Conservation (phyloP, 2,888 invertebrate species). For the Melanophora roralis region DNA sequence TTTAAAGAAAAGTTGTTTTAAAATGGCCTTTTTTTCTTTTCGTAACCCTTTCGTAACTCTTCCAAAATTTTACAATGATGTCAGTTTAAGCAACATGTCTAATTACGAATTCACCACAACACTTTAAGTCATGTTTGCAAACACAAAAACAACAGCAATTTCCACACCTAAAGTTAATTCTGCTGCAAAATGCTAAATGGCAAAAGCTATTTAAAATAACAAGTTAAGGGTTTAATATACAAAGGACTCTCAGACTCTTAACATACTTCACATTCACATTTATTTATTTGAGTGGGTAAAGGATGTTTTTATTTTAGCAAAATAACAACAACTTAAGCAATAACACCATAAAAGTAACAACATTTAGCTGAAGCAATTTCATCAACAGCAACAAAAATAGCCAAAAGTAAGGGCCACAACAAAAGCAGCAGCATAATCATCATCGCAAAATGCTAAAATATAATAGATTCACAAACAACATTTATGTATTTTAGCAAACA, state of each 20-base stretch:
- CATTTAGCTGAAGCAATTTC: constrained; percentile 51
- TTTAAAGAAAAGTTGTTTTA: too few species aligned
- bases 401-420: constrained; percentile 41
- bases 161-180: constrained; percentile 63
- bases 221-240: constrained; percentile 24
- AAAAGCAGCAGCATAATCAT: constrained; percentile 34
- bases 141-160: constrained; percentile 55
- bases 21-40: too few species aligned
- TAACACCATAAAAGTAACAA: constrained; percentile 26
- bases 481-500: neutral
- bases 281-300: neutral
- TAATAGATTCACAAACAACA: constrained; percentile 22
- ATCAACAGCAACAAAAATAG: constrained; percentile 54
- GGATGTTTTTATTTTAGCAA: too few species aligned
- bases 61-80: constrained; percentile 16
- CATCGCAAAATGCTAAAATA: constrained; percentile 32
- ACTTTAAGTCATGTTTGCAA: constrained; percentile 68
- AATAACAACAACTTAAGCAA: neutral
- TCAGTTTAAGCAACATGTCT: constrained; percentile 63
- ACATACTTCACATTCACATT: neutral
- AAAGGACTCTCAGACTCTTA: neutral
- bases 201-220: constrained; percentile 50
- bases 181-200: constrained; percentile 36
- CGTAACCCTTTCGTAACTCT: too few species aligned
- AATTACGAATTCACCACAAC: constrained; percentile 75